Conservation (phyloP, 2,888 invertebrate genomes). For the Alsophila aescularia region DNA sequence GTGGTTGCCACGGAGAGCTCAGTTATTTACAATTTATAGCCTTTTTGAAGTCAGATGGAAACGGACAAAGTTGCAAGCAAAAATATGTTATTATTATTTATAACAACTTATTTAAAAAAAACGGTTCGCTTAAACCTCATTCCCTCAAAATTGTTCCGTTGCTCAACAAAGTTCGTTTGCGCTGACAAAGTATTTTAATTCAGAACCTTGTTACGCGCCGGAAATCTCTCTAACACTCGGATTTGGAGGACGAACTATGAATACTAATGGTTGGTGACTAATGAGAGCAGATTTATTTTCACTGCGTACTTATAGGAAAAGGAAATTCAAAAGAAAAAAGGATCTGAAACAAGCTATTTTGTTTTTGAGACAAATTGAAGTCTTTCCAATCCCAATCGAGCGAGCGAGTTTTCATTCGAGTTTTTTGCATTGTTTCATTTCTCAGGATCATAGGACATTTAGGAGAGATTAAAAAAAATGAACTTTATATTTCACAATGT, state of each 20-base stretch:
- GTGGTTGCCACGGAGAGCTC: no score
- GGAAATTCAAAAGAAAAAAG: background rate
- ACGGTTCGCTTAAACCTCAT: background rate
- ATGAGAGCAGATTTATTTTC: constrained; percentile 16
- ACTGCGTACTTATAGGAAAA: background rate
- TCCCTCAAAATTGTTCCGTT: background rate
- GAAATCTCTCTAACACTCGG: constrained; percentile 14
- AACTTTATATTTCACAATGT: no score
- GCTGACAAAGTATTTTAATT: constrained; percentile 24
- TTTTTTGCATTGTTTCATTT: no score
- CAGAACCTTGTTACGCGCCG: constrained; percentile 13
- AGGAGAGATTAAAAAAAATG: no score
- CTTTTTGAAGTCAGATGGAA: no score
- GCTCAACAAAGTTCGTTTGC: background rate
- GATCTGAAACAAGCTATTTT: background rate
- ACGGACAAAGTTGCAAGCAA: no score
- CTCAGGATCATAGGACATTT: no score
- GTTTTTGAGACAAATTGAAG: no score
- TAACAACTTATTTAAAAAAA: background rate
- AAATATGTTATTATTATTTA: background rate
- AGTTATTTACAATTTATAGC: no score
- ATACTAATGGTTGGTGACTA: constrained; percentile 14
- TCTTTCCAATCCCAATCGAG: no score
- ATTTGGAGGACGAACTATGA: constrained; percentile 13
- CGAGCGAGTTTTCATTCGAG: no score